These are phyloP conservation scores for Tachysurus vachellii DNA, from an alignment of 2,113 vertebrate genomes.

Conservation along the genomic window DNA sequence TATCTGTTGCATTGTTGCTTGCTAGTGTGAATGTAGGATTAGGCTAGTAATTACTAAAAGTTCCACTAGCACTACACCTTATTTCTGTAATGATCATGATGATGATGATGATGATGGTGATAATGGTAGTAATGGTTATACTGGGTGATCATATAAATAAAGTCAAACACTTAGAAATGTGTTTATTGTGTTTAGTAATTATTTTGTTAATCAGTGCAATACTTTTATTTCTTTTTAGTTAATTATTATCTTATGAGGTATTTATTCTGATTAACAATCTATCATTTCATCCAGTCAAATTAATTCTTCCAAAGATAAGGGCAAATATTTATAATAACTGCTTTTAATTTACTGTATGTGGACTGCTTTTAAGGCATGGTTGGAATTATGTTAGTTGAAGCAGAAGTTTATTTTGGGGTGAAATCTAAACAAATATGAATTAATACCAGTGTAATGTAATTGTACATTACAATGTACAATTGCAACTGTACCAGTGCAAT, in stretches of 20 bases:
- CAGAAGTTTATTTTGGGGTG: not conserved
- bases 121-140: slow-evolving; percentile 32
- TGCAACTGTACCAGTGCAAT: not conserved
- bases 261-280: too few relatives aligned
- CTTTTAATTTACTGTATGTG: not conserved
- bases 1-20: not conserved
- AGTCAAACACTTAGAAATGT: slow-evolving; percentile 35
- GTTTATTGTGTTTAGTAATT: slow-evolving; percentile 37
- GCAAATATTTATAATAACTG: not conserved
- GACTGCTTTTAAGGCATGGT: not conserved
- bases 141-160: slow-evolving; percentile 52
- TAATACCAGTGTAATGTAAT: not conserved
- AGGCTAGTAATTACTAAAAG: slow-evolving; percentile 21
- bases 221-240: not conserved
- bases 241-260: too few relatives aligned
- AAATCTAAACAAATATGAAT: not conserved
- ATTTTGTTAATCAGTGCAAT: not conserved
- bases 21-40: slow-evolving; percentile 7
- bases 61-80: slow-evolving; percentile 35
- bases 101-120: slow-evolving; percentile 27
- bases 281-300: not conserved
- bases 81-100: slow-evolving; percentile 34
- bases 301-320: not conserved
- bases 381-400: not conserved
- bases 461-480: not conserved